These are phyloP conservation scores for Brachyopa scutellaris DNA, from an alignment of 2,888 invertebrate genomes.

Conservation along the genomic window DNA sequence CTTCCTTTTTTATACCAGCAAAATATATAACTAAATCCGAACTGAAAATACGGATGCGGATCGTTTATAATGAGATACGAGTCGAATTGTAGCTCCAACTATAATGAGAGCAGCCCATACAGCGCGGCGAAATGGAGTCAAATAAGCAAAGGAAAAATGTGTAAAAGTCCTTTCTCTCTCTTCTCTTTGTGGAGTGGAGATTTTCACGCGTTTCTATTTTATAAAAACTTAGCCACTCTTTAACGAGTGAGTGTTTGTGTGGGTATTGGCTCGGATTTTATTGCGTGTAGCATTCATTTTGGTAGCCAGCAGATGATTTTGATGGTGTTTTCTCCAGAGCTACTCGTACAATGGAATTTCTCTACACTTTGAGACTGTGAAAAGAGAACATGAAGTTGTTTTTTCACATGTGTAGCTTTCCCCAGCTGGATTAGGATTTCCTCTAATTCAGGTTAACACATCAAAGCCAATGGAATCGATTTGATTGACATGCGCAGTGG, in stretches of 20 bases:
- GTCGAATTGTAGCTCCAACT: conserved; percentile 72
- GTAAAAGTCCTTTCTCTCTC: conserved; percentile 60
- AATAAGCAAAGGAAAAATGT: conserved; percentile 46
- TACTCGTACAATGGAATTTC: conserved; percentile 23
- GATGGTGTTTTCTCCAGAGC: conserved; percentile 34
- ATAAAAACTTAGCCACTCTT: conserved; percentile 1
- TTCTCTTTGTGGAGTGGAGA: conserved; percentile 62
- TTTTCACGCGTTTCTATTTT: conserved; percentile 59
- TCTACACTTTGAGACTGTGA: conserved; percentile 27
- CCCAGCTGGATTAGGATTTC: neutral
- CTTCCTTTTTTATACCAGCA: conserved; percentile 5
- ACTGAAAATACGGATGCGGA: conserved; percentile 47
- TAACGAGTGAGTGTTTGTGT: neutral
- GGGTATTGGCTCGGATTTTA: neutral
- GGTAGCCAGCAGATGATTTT: conserved; percentile 31
- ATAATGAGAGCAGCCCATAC: conserved; percentile 67
- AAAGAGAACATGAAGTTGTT: neutral
- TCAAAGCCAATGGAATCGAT: neutral
- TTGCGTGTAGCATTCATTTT: conserved; percentile 33
- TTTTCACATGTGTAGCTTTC: neutral
- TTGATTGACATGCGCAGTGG: conserved; percentile 44
- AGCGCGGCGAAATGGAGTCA: conserved; percentile 69
- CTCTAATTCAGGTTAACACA: conserved; percentile 1
- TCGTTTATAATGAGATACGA: conserved; percentile 63
- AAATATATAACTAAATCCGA: conserved; percentile 43